Conservation (phyloP, 2,797 vertebrate genomes). For the Pygocentrus nattereri region DNA sequence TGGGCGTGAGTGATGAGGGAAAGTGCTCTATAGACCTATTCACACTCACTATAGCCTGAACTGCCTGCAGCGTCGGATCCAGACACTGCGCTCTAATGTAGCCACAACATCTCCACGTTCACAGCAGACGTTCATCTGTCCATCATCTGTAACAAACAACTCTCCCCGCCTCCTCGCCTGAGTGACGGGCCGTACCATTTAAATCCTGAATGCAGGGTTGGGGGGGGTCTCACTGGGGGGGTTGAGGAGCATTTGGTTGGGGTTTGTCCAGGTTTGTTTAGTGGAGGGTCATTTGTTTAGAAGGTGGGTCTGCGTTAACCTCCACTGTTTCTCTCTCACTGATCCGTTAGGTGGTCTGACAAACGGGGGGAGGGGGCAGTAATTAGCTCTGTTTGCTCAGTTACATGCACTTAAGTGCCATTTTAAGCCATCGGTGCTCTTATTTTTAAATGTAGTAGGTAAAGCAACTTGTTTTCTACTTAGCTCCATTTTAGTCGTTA, state of each 20-base stretch:
- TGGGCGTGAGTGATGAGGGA: slow-evolving; percentile 16
- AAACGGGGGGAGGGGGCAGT: not conserved
- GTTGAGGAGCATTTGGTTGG: not conserved
- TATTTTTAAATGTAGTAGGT: too few relatives aligned
- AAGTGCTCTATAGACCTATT: slow-evolving; percentile 18
- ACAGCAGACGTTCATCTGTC: not conserved
- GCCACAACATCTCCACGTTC: too few relatives aligned
- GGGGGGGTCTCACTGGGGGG: not conserved
- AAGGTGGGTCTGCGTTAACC: not conserved
- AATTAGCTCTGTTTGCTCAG: not conserved
- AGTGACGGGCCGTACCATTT: not conserved
- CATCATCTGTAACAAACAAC: slow-evolving; percentile 1
- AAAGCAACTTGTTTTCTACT: too few relatives aligned
- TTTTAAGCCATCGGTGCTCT: too few relatives aligned
- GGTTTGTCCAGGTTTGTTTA: not conserved
- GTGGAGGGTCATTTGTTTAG: not conserved
- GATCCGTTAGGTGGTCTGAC: not conserved
- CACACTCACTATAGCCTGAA: slow-evolving; percentile 21
- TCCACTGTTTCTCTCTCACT: slow-evolving; percentile 1
- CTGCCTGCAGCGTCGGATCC: slow-evolving; percentile 27
- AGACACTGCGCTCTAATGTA: slow-evolving; percentile 41
- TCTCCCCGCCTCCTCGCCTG: not conserved
- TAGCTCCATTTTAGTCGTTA: too few relatives aligned
- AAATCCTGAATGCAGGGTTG: not conserved
- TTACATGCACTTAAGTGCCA: too few relatives aligned